Base-by-base conservation (phyloP, 2,888 invertebrate species). In the Drosophila paracracens region DNA sequence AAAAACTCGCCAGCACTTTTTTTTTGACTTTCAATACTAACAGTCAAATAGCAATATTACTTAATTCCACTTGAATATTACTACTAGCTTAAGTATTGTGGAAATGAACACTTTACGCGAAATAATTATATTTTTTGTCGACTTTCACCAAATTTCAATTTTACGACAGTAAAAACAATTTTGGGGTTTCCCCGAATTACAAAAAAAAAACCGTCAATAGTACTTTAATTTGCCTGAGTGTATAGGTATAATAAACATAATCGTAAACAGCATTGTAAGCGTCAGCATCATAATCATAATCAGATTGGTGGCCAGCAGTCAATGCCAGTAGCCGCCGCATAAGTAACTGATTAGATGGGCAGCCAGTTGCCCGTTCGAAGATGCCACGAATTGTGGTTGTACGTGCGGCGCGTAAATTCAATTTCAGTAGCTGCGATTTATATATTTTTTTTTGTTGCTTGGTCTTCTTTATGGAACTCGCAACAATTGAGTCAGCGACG, bases 391-490 rank as follows among this genome's bases (percentile, higher is more conserved):
- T 93, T 92, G 84, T 85, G 61, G 92, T 81, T 63, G 92, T 92
- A 92, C 92, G 92, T 92, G 92, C 91, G 82, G 81, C 86, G 85
- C 88, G 92, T 90, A 91, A 93, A 93, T 93, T 93, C 90, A 88
- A 88, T 88, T 88, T 88, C 87, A 90, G 81, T 91, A 91, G 89
- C 89, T 76, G 68, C 60, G 40, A 38, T 54, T 54, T 54, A 36
- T 27, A 54, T 5, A 56, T 33, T 62, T 7, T 46, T 21, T 16
- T 21, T 21, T 65, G 40, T 57, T 61, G 54, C 43, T 58, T 46
- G n/a, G n/a, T 21, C 13, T 25, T 62, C 59, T 74, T 74, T 74
- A 63, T 72, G 77, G 57, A 57, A 73, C 79, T 79, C 74, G 67
- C 74, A 79, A 79, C 71, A 74, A 65, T 77, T 74, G 83, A 65